These are phyloP conservation scores for Sitodiplosis mosellana DNA, from an alignment of 1,140 invertebrate species.

Conservation along the genomic window DNA sequence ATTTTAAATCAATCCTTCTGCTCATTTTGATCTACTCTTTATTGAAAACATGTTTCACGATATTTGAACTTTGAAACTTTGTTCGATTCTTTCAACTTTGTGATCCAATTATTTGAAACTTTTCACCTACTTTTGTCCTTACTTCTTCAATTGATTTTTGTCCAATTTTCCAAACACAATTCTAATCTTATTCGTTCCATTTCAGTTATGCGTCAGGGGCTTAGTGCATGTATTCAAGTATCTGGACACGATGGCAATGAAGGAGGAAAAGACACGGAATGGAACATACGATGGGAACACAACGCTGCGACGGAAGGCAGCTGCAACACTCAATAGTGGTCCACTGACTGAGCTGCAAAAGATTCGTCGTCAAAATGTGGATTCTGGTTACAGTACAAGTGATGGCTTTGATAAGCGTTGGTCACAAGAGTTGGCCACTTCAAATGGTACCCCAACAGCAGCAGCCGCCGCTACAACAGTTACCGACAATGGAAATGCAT, in stretches of 20 bases:
- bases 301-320: constrained; percentile 21
- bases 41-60: not conserved
- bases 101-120: too few relatives aligned
- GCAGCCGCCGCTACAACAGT: too few relatives aligned
- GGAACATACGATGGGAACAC: constrained; percentile 22
- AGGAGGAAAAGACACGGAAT: constrained; percentile 32
- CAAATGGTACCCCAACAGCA: not conserved
- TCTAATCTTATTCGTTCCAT: constrained; percentile 10
- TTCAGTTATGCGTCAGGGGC: constrained; percentile 74
- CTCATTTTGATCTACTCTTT: not conserved
- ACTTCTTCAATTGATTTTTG: not conserved
- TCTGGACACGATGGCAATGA: constrained; percentile 69
- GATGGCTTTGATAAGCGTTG: constrained; percentile 67
- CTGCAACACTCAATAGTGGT: constrained; percentile 20
- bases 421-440: constrained; percentile 55
- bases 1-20: too few relatives aligned
- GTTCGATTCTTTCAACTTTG: constrained; percentile 1
- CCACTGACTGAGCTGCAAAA: constrained; percentile 31
- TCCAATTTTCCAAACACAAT: constrained; percentile 3
- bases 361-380: constrained; percentile 47
- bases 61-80: not conserved
- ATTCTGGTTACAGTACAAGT: constrained; percentile 71
- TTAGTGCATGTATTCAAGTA: constrained; percentile 89
- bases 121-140: not conserved
- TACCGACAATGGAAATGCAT: constrained; percentile 1